phyloP scores from a whole-genome alignment of 2,797 vertebrate species.

The Zenarchopterus dispar region DNA sequence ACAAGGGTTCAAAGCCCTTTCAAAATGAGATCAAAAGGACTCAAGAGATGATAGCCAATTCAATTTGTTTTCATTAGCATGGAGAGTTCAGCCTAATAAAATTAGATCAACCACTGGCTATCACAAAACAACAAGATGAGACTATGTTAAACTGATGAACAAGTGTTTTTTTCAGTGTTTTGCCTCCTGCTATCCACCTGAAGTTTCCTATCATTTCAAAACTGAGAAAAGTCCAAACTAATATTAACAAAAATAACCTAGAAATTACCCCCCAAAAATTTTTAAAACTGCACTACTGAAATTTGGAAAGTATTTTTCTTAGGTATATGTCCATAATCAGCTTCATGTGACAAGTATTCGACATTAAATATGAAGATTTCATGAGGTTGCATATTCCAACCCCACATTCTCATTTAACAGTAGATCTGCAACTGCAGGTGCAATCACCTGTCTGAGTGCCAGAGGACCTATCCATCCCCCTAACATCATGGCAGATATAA shows the following conservation, averaged over 20 bases:
- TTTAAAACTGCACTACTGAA: not conserved
- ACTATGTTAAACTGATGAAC: not conserved
- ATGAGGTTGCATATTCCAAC: not conserved
- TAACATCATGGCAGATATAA: slow-evolving; percentile 33
- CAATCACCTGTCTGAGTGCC: slow-evolving; percentile 21
- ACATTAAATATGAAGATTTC: not conserved
- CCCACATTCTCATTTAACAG: slow-evolving; percentile 25
- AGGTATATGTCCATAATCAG: too few species aligned
- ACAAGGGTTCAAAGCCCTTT: slow-evolving; percentile 35
- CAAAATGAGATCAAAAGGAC: slow-evolving; percentile 26
- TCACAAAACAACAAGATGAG: not conserved
- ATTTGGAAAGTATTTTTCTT: too few species aligned
- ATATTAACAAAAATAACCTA: not conserved
- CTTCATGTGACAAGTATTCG: not conserved
- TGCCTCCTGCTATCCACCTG: too few species aligned
- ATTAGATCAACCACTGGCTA: not conserved
- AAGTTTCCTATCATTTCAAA: too few species aligned
- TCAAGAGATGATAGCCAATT: slow-evolving; percentile 10
- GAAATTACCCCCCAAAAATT: not conserved
- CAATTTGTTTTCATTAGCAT: slow-evolving; percentile 12
- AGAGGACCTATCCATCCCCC: slow-evolving; percentile 11
- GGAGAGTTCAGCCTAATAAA: not conserved
- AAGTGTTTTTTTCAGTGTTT: not conserved
- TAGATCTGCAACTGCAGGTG: slow-evolving; percentile 18
- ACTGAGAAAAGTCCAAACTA: not conserved